Conservation (phyloP, 2,888 invertebrate genomes). For the Drosophila anomalata region DNA sequence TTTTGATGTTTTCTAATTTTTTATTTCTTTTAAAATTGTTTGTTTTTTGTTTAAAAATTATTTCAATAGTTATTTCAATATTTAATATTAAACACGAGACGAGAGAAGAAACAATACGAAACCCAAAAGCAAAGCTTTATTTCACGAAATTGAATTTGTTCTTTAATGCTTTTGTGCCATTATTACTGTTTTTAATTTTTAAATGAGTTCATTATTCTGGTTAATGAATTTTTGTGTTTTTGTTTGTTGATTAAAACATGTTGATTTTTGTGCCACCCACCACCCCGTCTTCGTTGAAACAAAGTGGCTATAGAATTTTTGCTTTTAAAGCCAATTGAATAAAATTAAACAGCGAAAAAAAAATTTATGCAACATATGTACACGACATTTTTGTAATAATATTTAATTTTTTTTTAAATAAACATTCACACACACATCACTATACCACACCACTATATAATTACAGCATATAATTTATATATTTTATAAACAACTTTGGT, state of each 20-base stretch:
- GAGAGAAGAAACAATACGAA: slow-evolving; percentile 28
- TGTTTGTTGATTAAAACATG: slow-evolving; percentile 49
- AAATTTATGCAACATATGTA: slow-evolving; percentile 50
- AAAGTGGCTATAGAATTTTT: slow-evolving; percentile 37
- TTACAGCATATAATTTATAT: slow-evolving; percentile 37
- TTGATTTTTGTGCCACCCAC: slow-evolving; percentile 42
- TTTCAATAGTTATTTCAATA: background rate
- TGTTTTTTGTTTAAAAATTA: slow-evolving; percentile 20
- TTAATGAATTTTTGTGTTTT: slow-evolving; percentile 45
- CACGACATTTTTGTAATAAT: slow-evolving; percentile 68
- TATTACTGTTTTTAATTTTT: slow-evolving; percentile 26
- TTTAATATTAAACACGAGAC: slow-evolving; percentile 25
- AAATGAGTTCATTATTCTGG: slow-evolving; percentile 42
- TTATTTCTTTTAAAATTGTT: slow-evolving; percentile 16
- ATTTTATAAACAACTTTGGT: slow-evolving; percentile 53
- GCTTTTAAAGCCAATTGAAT: slow-evolving; percentile 34
- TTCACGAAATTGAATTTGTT: slow-evolving; percentile 23
- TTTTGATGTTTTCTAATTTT: slow-evolving; percentile 30
- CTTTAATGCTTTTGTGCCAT: slow-evolving; percentile 41
- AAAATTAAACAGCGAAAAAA: slow-evolving; percentile 17
- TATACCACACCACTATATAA: slow-evolving; percentile 29
- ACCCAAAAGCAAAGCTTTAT: slow-evolving; percentile 25
- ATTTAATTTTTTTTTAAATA: slow-evolving; percentile 28
- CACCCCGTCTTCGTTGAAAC: too few relatives aligned
- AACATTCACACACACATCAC: slow-evolving; percentile 22